These are phyloP conservation scores for Caretta caretta DNA, from an alignment of 2,113 vertebrate genomes.

Conservation along the genomic window DNA sequence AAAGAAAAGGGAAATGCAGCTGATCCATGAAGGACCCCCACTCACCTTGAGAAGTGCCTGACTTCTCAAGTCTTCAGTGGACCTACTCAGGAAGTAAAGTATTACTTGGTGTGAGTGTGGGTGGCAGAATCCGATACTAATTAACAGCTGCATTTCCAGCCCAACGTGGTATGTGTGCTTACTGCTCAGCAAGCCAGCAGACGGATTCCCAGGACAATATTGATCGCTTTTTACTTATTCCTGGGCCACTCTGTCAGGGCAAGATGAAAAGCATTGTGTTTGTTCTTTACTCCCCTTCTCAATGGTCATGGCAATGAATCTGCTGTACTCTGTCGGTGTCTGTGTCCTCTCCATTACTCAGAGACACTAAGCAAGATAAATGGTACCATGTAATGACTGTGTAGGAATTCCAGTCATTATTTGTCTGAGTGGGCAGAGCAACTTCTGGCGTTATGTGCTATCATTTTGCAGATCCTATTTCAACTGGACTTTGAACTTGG, in stretches of 20 bases:
- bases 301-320: constrained; percentile 25
- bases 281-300: constrained; percentile 15
- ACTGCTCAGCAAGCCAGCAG: neutral
- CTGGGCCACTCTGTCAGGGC: neutral
- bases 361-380: constrained; percentile 9
- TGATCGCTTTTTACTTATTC: constrained; percentile 6
- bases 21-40: neutral
- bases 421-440: neutral
- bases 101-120: neutral
- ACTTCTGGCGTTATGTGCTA: neutral
- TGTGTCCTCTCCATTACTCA: neutral
- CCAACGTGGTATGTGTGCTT: neutral
- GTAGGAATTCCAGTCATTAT: neutral
- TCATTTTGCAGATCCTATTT: neutral
- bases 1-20: neutral
- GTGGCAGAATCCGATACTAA: neutral
- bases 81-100: neutral
- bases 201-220: neutral
- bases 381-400: neutral
- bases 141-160: neutral
- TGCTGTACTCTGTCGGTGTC: neutral
- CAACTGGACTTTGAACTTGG: neutral
- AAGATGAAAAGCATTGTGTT: constrained; percentile 26
- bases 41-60: neutral
- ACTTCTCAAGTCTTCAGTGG: accelerated